Percentiles rank a stretch among this genome's conserved stretches.
Evolutionary conservation across 2,113 vertebrate genomes (phyloP).

Genomic region (Gambusia holbrooki): DNA sequence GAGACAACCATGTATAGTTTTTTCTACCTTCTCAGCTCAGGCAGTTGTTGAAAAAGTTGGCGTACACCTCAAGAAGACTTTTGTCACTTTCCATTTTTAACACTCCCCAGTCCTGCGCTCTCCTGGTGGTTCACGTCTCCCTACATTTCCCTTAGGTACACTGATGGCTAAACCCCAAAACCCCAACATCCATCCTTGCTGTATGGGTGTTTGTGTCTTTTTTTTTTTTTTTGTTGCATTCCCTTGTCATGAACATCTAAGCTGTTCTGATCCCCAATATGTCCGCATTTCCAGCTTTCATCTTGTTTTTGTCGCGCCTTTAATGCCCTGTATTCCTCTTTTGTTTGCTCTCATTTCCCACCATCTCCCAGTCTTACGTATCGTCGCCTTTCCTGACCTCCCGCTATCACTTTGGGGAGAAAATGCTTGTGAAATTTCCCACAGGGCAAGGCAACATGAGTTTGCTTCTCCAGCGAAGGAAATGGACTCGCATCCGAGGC

Average conservation of each 20-base stretch:
- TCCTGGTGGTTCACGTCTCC: constrained; percentile 48
- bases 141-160: constrained; percentile 49
- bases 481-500: constrained; percentile 67
- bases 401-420: constrained; percentile 28
- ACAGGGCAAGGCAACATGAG: constrained; percentile 48
- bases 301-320: neutral
- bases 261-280: constrained; percentile 32
- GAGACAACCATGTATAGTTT: constrained; percentile 1
- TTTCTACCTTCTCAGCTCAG: constrained; percentile 8
- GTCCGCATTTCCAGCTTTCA: constrained; percentile 23
- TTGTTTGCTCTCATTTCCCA: constrained; percentile 9
- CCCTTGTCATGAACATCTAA: constrained; percentile 20
- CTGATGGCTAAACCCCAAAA: constrained; percentile 60
- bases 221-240: constrained; percentile 58
- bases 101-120: neutral
- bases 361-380: constrained; percentile 16
- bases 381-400: constrained; percentile 20
- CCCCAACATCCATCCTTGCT: constrained; percentile 38
- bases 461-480: constrained; percentile 63
- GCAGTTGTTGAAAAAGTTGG: constrained; percentile 24
- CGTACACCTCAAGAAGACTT: constrained; percentile 55
- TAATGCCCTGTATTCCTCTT: constrained; percentile 2
- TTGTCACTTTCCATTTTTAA: constrained; percentile 63
- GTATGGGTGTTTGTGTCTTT: constrained; percentile 63
- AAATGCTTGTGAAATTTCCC: constrained; percentile 64